A percentile compares a stretch with the other conserved stretches of the same genome.
phyloP scores from a whole-genome alignment of 2,888 invertebrate species.

The Galerucella calmariensis region DNA sequence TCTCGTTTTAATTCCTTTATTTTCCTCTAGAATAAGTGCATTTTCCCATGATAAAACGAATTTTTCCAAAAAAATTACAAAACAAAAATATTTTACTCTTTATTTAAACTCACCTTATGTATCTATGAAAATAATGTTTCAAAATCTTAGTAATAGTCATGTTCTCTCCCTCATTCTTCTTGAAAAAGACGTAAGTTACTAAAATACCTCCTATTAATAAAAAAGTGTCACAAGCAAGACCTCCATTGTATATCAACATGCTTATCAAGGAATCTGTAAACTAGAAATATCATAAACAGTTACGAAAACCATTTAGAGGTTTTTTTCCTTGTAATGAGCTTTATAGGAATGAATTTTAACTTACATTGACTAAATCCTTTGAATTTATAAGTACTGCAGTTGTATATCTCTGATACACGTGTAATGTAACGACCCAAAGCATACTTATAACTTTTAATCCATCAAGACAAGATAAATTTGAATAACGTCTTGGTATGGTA shows the following conservation, averaged over 20 bases:
- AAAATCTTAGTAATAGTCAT: conserved; percentile 6
- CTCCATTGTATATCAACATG: conserved; percentile 22
- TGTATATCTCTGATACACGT: conserved; percentile 52
- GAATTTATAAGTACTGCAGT: conserved; percentile 42
- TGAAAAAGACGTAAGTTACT: conserved; percentile 64
- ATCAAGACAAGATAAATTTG: conserved; percentile 44
- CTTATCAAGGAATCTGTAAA: conserved; percentile 10
- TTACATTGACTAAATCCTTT: conserved; percentile 40
- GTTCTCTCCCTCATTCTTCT: conserved; percentile 45
- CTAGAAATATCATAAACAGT: not conserved
- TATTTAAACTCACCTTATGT: conserved; percentile 19
- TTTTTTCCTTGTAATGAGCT: not conserved
- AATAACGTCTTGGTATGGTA: conserved; percentile 24
- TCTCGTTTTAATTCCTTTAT: too few species aligned
- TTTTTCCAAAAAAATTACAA: too few species aligned
- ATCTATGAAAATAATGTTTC: conserved; percentile 29
- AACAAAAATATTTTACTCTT: too few species aligned
- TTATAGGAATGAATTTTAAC: not conserved
- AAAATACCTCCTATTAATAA: conserved; percentile 73
- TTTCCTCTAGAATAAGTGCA: too few species aligned
- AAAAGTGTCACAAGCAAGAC: conserved; percentile 70
- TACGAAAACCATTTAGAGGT: too few species aligned
- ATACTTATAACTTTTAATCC: conserved; percentile 61
- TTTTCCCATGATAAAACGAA: too few species aligned
- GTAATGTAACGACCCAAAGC: conserved; percentile 65